phyloP scores from a whole-genome alignment of 2,797 vertebrate species.

The Acrossocheilus fasciatus region DNA sequence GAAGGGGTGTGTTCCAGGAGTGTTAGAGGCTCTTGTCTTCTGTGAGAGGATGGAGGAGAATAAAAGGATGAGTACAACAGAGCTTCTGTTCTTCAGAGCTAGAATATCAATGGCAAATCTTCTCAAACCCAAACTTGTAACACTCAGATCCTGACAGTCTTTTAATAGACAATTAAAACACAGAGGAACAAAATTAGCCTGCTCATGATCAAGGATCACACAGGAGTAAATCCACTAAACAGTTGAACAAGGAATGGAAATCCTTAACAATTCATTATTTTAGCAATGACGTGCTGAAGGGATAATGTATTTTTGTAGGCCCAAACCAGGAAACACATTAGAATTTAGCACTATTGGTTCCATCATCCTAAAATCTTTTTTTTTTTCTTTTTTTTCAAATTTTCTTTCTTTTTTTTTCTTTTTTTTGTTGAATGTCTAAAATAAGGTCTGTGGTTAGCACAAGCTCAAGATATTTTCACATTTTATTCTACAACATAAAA shows the following conservation, averaged over 20 bases:
- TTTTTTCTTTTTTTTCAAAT: too few species aligned
- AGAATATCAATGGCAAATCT: not conserved
- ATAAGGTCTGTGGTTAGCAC: too few species aligned
- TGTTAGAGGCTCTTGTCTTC: slow-evolving; percentile 68
- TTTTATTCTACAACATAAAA: too few species aligned
- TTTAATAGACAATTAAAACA: not conserved
- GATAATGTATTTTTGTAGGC: not conserved
- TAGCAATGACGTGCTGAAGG: not conserved
- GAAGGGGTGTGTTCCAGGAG: slow-evolving; percentile 72
- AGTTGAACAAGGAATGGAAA: not conserved
- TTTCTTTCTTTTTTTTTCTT: too few species aligned
- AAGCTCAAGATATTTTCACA: too few species aligned
- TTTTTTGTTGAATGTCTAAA: too few species aligned
- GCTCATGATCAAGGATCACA: not conserved
- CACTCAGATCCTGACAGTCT: not conserved
- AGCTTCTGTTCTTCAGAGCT: slow-evolving; percentile 41
- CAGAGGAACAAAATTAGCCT: not conserved
- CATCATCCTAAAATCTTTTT: too few species aligned
- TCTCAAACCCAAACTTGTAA: slow-evolving; percentile 12
- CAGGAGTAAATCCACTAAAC: not conserved
- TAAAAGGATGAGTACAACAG: slow-evolving; percentile 48
- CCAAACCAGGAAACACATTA: not conserved
- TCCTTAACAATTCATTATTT: not conserved
- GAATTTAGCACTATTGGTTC: not conserved
- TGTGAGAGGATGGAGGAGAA: slow-evolving; percentile 57